Evolutionary conservation across 2,797 vertebrate species (phyloP).

Genomic region (Neosilurus hyrtlii): DNA sequence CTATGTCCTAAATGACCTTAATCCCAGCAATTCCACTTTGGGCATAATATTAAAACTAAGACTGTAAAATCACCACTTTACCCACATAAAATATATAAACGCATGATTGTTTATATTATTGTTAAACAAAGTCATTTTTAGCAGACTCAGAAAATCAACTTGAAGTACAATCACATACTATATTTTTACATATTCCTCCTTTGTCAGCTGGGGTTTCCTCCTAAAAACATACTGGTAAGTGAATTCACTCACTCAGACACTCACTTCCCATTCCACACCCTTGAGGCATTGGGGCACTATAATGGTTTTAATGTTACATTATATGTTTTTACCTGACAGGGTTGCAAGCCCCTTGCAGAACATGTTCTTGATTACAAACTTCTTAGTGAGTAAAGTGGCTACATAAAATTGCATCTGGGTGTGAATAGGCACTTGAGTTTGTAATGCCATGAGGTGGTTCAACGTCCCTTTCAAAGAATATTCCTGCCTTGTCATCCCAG

Average conservation of each 20-base stretch:
- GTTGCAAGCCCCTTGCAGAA: too few relatives aligned
- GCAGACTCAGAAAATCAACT: neutral
- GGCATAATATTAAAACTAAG: neutral
- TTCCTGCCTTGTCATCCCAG: neutral
- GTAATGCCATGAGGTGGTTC: neutral
- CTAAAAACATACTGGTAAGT: neutral
- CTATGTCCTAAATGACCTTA: neutral
- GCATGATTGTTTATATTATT: neutral
- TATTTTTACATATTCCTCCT: neutral
- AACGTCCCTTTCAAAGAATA: neutral
- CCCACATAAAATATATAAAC: neutral
- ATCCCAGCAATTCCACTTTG: neutral
- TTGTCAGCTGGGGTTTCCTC: neutral
- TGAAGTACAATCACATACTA: neutral
- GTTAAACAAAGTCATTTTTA: neutral
- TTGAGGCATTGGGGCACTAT: too few relatives aligned
- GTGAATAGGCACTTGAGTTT: neutral
- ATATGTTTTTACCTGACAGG: too few relatives aligned
- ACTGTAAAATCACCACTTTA: neutral
- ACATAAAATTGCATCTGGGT: neutral
- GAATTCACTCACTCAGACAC: neutral
- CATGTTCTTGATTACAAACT: too few relatives aligned
- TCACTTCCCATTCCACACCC: too few relatives aligned
- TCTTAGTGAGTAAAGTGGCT: neutral
- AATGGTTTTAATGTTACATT: too few relatives aligned